Evolutionary conservation across 2,797 vertebrate species (phyloP).

Genomic region (Falco peregrinus): DNA sequence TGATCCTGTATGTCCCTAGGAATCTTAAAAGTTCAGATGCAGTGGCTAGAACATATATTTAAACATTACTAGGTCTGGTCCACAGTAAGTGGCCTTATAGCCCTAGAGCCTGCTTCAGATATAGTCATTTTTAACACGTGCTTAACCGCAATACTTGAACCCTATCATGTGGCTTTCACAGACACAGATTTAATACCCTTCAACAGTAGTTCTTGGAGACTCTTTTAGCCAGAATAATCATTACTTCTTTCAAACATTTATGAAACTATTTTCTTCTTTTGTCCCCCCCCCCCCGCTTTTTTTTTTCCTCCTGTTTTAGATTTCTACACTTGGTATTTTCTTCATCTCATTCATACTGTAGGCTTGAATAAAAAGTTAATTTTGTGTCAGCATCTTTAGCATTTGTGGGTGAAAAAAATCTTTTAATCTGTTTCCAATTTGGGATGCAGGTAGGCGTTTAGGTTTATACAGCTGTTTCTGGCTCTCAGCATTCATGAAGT

Average conservation of each 20-base stretch:
- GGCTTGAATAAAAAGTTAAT: neutral
- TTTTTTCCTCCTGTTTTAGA: neutral
- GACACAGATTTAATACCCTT: neutral
- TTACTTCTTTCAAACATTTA: neutral
- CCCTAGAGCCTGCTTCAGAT: neutral
- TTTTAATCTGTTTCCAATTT: neutral
- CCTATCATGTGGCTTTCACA: neutral
- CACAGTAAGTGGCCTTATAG: neutral
- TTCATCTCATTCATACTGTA: neutral
- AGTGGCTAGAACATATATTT: neutral
- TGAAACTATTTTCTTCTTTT: neutral
- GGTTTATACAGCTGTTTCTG: conserved; percentile 2
- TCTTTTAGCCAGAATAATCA: neutral
- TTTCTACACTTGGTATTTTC: neutral
- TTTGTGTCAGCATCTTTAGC: neutral
- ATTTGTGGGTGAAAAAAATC: neutral
- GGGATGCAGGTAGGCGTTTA: neutral
- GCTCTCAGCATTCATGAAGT: neutral
- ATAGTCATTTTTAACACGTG: neutral
- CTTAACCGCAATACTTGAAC: neutral
- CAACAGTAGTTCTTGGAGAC: neutral
- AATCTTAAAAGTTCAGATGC: neutral
- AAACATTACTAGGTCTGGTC: neutral
- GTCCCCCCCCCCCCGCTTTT: fast-evolving
- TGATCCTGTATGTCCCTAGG: neutral